Evolutionary conservation across 2,797 vertebrate species (phyloP).

Genomic region (Brachymystax lenok): DNA sequence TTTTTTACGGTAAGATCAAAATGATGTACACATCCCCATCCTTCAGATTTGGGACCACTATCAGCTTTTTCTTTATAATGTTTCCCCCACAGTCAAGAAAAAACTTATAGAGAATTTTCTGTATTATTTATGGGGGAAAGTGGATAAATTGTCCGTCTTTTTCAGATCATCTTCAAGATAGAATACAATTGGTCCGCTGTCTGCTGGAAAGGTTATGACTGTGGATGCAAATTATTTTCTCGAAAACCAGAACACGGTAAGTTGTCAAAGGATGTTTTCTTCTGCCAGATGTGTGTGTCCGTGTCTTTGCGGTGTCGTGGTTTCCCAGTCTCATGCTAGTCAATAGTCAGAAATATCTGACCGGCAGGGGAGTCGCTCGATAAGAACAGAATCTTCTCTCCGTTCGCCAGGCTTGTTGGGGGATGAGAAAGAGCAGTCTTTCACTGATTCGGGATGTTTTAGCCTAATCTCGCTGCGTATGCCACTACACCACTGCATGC

Average conservation of each 20-base stretch:
- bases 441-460: conserved; percentile 72
- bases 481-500: conserved; percentile 75
- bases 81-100: not conserved
- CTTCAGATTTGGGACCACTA: conserved; percentile 68
- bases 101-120: conserved; percentile 68
- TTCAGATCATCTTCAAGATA: conserved; percentile 66
- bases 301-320: conserved; percentile 56
- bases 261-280: conserved; percentile 67
- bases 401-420: conserved; percentile 42
- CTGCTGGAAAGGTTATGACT: conserved; percentile 64
- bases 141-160: conserved; percentile 66
- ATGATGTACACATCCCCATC: conserved; percentile 67
- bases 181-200: conserved; percentile 59
- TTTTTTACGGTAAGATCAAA: conserved; percentile 72
- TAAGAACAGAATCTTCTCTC: conserved; percentile 42
- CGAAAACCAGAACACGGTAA: conserved; percentile 79
- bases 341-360: conserved; percentile 55
- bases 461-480: conserved; percentile 70
- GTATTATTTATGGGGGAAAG: conserved; percentile 57
- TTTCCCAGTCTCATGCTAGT: conserved; percentile 59
- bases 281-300: conserved; percentile 76
- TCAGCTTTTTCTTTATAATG: conserved; percentile 22
- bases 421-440: conserved; percentile 46
- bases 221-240: conserved; percentile 61
- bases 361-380: conserved; percentile 45